Evolutionary conservation across 2,888 invertebrate genomes (phyloP).

Genomic region (Platynereis dumerilii): DNA sequence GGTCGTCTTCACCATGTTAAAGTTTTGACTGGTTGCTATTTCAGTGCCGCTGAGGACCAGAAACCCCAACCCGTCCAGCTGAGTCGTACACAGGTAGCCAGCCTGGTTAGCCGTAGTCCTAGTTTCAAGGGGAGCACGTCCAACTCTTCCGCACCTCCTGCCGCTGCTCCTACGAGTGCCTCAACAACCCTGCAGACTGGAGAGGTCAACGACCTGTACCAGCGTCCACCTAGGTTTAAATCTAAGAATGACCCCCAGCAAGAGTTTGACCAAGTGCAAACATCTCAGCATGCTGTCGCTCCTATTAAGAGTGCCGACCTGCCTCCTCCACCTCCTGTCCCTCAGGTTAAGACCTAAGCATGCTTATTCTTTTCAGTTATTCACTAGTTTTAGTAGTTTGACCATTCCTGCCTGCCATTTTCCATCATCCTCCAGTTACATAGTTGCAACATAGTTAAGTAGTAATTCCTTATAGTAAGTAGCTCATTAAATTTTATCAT

Average conservation of each 20-base stretch:
- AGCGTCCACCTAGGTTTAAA: slow-evolving; percentile 24
- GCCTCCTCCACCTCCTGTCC: neutral
- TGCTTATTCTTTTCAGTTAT: too few species aligned
- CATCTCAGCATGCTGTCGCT: neutral
- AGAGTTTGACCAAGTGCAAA: neutral
- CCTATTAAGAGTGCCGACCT: neutral
- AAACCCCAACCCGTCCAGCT: neutral
- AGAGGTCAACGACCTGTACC: slow-evolving; percentile 33
- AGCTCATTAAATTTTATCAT: too few species aligned
- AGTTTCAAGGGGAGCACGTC: slow-evolving; percentile 6
- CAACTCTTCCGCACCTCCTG: neutral
- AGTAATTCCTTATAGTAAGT: too few species aligned
- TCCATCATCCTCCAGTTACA: too few species aligned
- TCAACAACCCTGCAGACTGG: slow-evolving; percentile 15
- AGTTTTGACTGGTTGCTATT: too few species aligned
- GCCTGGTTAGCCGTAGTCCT: slow-evolving; percentile 7
- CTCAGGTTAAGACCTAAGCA: neutral
- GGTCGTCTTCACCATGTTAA: too few species aligned
- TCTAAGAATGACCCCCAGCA: slow-evolving; percentile 4
- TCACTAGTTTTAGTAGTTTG: too few species aligned
- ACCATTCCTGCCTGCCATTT: too few species aligned
- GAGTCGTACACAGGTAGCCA: neutral
- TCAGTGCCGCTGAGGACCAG: too few species aligned
- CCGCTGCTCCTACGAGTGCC: too few species aligned
- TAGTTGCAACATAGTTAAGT: too few species aligned